Evolutionary conservation across 2,888 invertebrate species (phyloP), one percentile per base, ranked within the genome.

Genomic region (Pristionchus arcanus): DNA sequence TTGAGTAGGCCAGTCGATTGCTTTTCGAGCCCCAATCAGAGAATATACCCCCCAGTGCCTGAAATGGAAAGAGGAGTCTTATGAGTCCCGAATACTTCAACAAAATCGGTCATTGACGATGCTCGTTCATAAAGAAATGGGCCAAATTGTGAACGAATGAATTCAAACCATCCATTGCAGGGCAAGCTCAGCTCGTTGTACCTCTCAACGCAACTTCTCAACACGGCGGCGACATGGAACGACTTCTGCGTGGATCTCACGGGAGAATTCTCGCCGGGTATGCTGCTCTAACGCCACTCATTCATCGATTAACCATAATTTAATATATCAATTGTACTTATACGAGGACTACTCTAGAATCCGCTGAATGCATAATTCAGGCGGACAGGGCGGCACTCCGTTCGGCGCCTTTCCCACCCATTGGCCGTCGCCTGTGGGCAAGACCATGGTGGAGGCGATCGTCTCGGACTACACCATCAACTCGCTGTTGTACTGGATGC

Each of bases 361-460:
- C n/a, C n/a, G n/a, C n/a, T n/a, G n/a, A n/a, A n/a, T n/a, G n/a
- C n/a, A n/a, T n/a, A n/a, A n/a, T 49, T 5, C 59, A 90, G 91
- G 92, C 53, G 92, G 92, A 28, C 68, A 85, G 31, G 92, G 92
- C 15, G 91, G 92, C 53, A 94, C 94, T 63, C 94, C 94, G 25
- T 94, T 94, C 91, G 93, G 93, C 25, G 91, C 94, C 37, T 94
- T 94, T 92, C 94, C 94, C 37, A 92, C 92, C 84, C 91, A 92
- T 88, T 94, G 94, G 91, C 94, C 94, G 28, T 84, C 87, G 25
- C 90, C 91, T 49, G 91, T 91, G 37, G 93, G 92, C 77, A 90
- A 85, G n/a, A 93, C 93, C 74, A 94, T 94, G 94, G 93, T 93
- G 86, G 59, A 86, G n/a, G 90, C 90, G 16, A 91, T 94, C 55